Evolutionary conservation across 2,888 invertebrate genomes (phyloP), one percentile per base, ranked within the genome.

Genomic region (Euproctis similis): DNA sequence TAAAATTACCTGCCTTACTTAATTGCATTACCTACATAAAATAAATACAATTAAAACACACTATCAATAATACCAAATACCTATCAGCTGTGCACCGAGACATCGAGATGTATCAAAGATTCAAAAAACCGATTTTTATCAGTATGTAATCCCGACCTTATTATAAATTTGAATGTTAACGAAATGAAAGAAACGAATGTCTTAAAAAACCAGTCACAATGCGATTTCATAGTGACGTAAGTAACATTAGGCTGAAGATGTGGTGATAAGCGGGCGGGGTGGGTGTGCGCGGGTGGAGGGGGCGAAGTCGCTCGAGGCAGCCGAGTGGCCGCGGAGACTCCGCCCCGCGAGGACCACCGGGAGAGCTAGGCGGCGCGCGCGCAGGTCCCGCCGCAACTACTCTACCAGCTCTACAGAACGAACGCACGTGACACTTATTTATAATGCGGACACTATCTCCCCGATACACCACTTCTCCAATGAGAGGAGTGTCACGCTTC

Each of bases 301-400:
- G 53, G 60, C 51, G 48, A 58, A 42, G 69, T 55, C 68, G 63
- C 62, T 63, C 60, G 66, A 66, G 66, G 58, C 64, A 67, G 69
- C n/a, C 8, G 77, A 75, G 68, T 78, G 78, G 81, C 77, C 76
- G 73, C 70, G 56, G 50, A 65, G 80, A 77, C 80, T 71, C 81
- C 77, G 73, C 82, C 80, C 81, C 77, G 76, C 70, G 70, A 54
- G 71, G 86, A 86, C 85, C 86, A 85, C 85, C 85, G 84, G 82
- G 78, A 77, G 71, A 74, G 85, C 78, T 69, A 78, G 81, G 81
- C 81, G 80, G 81, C 72, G 72, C 67, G 52, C 58, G 52, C 54
- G 45, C 51, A 34, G 61, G 58, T 47, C 47, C 53, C 64, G 46
- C 52, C 48, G 48, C 39, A 31, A 43, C 42, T n/a, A 59, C 62